Evolutionary conservation across 2,797 vertebrate species (phyloP).

Genomic region (Chaunax sp.): DNA sequence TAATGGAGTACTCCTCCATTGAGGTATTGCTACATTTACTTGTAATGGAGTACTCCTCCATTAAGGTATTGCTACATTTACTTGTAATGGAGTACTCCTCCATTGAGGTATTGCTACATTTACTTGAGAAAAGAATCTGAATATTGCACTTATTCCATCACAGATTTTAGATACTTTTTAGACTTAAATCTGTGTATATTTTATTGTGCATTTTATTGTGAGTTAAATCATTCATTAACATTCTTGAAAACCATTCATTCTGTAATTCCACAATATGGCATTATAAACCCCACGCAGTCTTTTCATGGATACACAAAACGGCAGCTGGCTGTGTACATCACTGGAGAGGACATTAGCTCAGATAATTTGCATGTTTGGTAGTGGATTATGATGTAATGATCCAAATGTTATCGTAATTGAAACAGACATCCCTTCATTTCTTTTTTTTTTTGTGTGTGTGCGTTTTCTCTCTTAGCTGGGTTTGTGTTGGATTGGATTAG

Average conservation of each 20-base stretch:
- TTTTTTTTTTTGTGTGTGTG: slow-evolving; percentile 19
- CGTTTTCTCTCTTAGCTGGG: slow-evolving; percentile 48
- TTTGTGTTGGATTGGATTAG: slow-evolving; percentile 76
- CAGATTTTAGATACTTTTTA: too few species aligned
- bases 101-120: too few species aligned
- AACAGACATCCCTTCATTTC: slow-evolving; percentile 76
- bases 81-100: too few species aligned
- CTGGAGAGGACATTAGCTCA: slow-evolving; percentile 63
- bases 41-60: too few species aligned
- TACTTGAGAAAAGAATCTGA: too few species aligned
- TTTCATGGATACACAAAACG: slow-evolving; percentile 40
- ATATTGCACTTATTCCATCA: too few species aligned
- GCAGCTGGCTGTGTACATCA: slow-evolving; percentile 54
- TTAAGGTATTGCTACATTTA: too few species aligned
- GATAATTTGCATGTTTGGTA: slow-evolving; percentile 64
- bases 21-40: too few species aligned
- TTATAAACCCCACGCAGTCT: slow-evolving; percentile 3
- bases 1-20: too few species aligned
- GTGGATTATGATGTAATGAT: slow-evolving; percentile 78
- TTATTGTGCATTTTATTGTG: neutral
- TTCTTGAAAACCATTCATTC: neutral
- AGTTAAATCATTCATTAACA: neutral
- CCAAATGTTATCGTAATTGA: slow-evolving; percentile 76
- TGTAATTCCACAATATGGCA: slow-evolving; percentile 1
- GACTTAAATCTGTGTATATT: neutral